A percentile compares a stretch with the other conserved stretches of the same genome.
These are phyloP conservation scores for Potorous gilbertii DNA, from an alignment of 2,797 vertebrate species.

Conservation along the genomic window DNA sequence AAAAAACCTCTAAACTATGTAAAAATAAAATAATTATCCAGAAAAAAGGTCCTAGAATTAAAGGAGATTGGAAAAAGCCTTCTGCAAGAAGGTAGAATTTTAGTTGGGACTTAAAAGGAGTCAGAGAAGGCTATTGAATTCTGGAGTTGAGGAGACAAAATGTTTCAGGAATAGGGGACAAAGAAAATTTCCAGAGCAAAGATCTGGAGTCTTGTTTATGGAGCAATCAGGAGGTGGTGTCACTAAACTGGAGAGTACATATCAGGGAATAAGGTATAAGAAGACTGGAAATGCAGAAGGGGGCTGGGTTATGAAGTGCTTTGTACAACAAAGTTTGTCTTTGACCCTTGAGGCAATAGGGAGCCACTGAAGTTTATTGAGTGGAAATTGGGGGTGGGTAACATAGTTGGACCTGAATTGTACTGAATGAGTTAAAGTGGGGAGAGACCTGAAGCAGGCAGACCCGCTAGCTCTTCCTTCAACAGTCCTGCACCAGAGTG, in stretches of 20 bases:
- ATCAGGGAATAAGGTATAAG: not conserved
- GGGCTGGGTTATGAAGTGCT: not conserved
- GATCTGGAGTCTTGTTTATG: not conserved
- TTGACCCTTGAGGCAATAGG: not conserved
- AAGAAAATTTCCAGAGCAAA: not conserved
- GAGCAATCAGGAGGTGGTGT: not conserved
- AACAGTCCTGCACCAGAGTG: not conserved
- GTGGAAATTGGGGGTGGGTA: not conserved
- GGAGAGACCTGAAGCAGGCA: not conserved
- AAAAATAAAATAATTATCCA: not conserved
- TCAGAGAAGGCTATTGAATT: not conserved
- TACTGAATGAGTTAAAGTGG: not conserved
- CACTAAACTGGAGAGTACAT: not conserved
- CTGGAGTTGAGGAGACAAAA: not conserved
- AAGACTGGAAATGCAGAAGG: not conserved
- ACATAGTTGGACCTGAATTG: not conserved
- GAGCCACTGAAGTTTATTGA: not conserved
- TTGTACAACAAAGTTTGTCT: not conserved
- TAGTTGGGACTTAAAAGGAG: not conserved
- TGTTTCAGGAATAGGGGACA: not conserved
- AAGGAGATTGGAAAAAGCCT: not conserved
- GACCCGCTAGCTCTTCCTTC: not conserved
- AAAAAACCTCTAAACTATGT: not conserved
- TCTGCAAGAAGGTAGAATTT: not conserved
- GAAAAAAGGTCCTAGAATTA: not conserved